These are phyloP conservation scores for Zosterops hypoxanthus DNA, from an alignment of 2,113 vertebrate genomes.

Conservation along the genomic window DNA sequence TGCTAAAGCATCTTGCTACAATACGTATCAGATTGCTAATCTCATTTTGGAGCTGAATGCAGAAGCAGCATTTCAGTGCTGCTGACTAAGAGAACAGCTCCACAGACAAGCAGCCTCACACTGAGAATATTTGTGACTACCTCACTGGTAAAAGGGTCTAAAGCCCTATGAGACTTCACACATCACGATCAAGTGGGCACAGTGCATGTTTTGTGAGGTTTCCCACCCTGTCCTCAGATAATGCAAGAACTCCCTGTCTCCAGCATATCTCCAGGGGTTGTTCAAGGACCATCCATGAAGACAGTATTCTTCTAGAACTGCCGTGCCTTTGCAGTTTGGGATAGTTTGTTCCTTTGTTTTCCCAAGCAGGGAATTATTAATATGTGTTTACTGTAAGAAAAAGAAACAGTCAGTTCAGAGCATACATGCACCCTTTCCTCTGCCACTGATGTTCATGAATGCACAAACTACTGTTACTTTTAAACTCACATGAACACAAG, in stretches of 20 bases:
- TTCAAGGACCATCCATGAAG: neutral
- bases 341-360: neutral
- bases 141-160: neutral
- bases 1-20: neutral
- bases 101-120: rapidly evolving
- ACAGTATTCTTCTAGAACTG: neutral
- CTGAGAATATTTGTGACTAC: neutral
- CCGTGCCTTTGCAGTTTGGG: neutral
- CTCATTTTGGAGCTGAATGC: neutral
- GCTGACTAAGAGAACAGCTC: neutral
- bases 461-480: neutral
- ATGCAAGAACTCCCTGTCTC: neutral
- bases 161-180: neutral
- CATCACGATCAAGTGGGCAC: neutral
- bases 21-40: neutral
- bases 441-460: neutral
- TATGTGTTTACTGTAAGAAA: neutral
- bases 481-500: neutral
- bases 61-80: neutral
- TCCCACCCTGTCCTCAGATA: neutral
- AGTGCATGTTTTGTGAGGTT: neutral
- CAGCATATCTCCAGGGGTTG: neutral
- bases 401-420: neutral
- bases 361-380: neutral
- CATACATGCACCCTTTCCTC: neutral